Base-by-base conservation (phyloP, 37 sponge, comb jelly and placozoan genomes). In the Ephydatia muelleri region DNA sequence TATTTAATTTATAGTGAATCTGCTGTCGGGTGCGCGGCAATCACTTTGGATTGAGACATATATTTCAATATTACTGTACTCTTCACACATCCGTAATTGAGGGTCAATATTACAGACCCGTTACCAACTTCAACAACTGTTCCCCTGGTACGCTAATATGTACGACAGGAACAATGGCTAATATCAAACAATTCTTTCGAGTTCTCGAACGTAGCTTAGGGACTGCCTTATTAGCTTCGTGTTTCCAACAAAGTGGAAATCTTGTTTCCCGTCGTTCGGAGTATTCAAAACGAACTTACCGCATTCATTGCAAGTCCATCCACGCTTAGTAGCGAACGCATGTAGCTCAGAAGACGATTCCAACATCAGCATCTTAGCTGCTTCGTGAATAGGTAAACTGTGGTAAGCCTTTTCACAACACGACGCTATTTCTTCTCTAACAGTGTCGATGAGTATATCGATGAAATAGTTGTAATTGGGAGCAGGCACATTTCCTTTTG, bases 101-200 rank as follows among this genome's bases (percentile, higher is more conserved):
- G n/a, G n/a, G n/a, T n/a, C n/a, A n/a, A n/a, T n/a, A n/a, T n/a
- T n/a, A n/a, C n/a, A n/a, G n/a, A n/a, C n/a, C n/a, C n/a, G n/a
- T n/a, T n/a, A n/a, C n/a, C n/a, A n/a, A n/a, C n/a, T n/a, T n/a
- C n/a, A n/a, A n/a, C n/a, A n/a, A n/a, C n/a, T n/a, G n/a, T n/a
- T n/a, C n/a, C n/a, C n/a, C n/a, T n/a, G n/a, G n/a, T n/a, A n/a
- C n/a, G n/a, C n/a, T n/a, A n/a, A n/a, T n/a, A n/a, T n/a, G n/a
- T n/a, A n/a, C n/a, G n/a, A n/a, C n/a, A n/a, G n/a, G n/a, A n/a
- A n/a, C n/a, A n/a, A n/a, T n/a, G n/a, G n/a, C n/a, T n/a, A n/a
- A n/a, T n/a, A n/a, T 70, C 84, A 97, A n/a, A 97, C 98, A 34
- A 97, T 97, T 67, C 86, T 93, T 73, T 97, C 98, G 30, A 97